Percentiles rank a stretch among this genome's conserved stretches.
phyloP scores from a whole-genome alignment of 2,113 vertebrate genomes.

The Colius striatus region DNA sequence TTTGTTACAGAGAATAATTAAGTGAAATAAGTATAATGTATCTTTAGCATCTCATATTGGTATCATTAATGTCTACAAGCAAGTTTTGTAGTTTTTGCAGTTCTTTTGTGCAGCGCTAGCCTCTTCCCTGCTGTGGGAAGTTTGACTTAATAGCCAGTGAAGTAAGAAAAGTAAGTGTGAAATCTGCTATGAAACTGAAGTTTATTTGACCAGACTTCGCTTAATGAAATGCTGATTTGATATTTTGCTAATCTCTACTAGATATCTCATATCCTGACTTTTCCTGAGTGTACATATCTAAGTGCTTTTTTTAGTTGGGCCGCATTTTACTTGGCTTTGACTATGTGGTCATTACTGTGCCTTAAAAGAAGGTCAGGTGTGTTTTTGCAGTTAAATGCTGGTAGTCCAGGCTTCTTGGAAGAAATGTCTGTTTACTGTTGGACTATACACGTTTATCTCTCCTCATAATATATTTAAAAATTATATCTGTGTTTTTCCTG shows the following conservation, averaged over 20 bases:
- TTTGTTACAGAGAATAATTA: background rate
- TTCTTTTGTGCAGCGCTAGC: background rate
- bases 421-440: background rate
- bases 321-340: background rate
- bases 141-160: background rate
- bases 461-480: background rate
- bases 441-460: background rate
- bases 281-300: rapidly evolving
- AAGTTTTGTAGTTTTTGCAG: background rate
- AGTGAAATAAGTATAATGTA: background rate
- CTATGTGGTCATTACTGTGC: background rate
- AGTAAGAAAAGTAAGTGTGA: background rate
- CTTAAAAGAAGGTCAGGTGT: background rate
- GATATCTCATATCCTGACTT: background rate
- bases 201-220: background rate
- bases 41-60: background rate
- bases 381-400: background rate
- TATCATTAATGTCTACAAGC: background rate
- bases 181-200: background rate
- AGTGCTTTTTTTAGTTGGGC: background rate
- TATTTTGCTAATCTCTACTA: background rate
- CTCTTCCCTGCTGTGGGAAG: background rate
- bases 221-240: background rate
- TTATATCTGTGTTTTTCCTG: background rate
- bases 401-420: background rate